Evolutionary conservation across 2,113 vertebrate species (phyloP), one percentile per base, ranked within the genome.

Genomic region (Symphodus melops): DNA sequence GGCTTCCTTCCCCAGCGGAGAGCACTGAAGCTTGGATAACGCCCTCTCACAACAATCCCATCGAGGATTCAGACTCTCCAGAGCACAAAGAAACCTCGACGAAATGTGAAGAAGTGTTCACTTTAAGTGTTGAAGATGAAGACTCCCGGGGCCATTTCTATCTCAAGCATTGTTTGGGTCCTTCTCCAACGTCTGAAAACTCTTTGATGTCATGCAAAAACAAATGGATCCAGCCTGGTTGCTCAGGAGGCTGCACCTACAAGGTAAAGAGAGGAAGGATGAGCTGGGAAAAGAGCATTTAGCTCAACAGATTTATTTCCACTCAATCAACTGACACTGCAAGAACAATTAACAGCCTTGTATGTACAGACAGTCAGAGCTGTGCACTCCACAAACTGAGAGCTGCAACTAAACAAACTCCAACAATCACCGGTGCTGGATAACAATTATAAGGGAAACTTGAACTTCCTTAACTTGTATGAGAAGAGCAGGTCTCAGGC

Each of bases 11-110:
- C 67, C 75, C 62, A 62, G 72, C 5, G 2, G 56, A 72, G 73
- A 79, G 55, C 54, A 61, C 58, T 19, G 61, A 70, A 64, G 77
- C 68, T 78, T 60, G 62, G 75, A 64, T 77, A 84, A 84, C 68
- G 71, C 21, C 13, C 39, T 55, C 75, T 20, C 44, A 64, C 61
- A 52, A 37, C 37, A 63, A 62, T 62, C 42, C 70, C 72, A 56
- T 21, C 5, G 64, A 81, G 64, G 54, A 60, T 60, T 65, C 19
- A 9, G 51, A 33, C 68, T 64, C 68, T 72, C 36, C 37, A 10
- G 64, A 69, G 21, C 11, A 59, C n/a, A 52, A 67, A 67, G 63
- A 23, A 14, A 62, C 21, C 16, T 39, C 17, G 48, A 62, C 46
- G 56, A 69, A 42, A 54, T 14, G 19, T 19, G 28, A 39, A n/a